Percentiles rank a stretch among this genome's conserved stretches.
Evolutionary conservation across 2,113 vertebrate species (phyloP).

Genomic region (Cisticola juncidis): DNA sequence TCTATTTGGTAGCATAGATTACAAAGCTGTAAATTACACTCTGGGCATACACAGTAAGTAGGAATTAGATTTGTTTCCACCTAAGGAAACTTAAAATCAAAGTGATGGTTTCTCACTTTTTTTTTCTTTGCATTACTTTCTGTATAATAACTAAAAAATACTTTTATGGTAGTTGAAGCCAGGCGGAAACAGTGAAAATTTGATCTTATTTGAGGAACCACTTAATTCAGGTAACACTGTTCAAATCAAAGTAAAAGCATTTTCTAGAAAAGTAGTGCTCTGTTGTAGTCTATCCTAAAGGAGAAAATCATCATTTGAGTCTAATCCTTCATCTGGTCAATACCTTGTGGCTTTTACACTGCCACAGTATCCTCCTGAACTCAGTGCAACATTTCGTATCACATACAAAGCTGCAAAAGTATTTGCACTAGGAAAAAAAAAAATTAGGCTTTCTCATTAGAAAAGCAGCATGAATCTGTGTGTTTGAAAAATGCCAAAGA

Average conservation of each 20-base stretch:
- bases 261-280: neutral
- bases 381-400: neutral
- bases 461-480: neutral
- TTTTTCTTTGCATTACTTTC: neutral
- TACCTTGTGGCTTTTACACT: neutral
- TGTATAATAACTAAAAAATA: neutral
- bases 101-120: neutral
- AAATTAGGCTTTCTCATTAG: neutral
- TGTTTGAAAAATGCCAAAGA: neutral
- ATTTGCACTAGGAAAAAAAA: neutral
- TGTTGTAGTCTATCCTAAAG: neutral
- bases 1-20: neutral
- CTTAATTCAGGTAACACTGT: neutral
- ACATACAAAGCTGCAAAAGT: neutral
- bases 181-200: neutral
- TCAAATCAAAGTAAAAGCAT: neutral
- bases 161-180: neutral
- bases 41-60: neutral
- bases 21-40: neutral
- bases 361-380: neutral
- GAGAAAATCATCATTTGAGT: neutral
- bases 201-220: neutral
- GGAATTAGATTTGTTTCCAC: neutral
- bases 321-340: neutral
- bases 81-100: neutral